Base-by-base conservation (phyloP, 2,113 vertebrate species). In the Eonycteris spelaea region DNA sequence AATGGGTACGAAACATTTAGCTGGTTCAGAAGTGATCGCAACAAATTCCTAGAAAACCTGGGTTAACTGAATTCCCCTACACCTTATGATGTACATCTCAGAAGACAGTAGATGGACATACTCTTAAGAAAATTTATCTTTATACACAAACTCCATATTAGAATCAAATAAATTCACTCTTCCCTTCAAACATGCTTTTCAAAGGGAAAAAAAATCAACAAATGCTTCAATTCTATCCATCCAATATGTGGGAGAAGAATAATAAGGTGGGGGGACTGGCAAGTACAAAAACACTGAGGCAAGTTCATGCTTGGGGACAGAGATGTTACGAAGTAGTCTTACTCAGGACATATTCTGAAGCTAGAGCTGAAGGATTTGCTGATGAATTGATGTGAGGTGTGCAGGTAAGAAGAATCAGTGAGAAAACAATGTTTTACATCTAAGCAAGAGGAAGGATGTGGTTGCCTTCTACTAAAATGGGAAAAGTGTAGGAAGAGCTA, bases 31-130 rank as follows among this genome's bases (percentile, higher is more conserved):
- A 79, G 51, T 40, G 6, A 91, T 3, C 63, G 38, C 28, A 65
- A 89, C 7, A 53, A 80, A 88, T 90, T 53, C 48, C 63, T 77
- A 59, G 19, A 67, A 88, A 43, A 48, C n/a, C 24, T 53, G n/a
- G 30, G 22, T 30, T 85, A 59, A 12, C 9, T 35, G 28, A 70
- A n/a, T 38, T 59, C 33, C 51, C 63, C 71, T 30, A 10, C 1
- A 14, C 16, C 18, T 15, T 33, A 22, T 15, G 12, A 48, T 10
- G 30, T 4, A 77, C 15, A 91, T 65, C 78, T 40, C 57, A 71
- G 33, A 90, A 26, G 14, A 91, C 3, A 61, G 22, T 1, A 11
- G 28, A 28, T 7, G 12, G 30, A 86, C n/a, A 59, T 0, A 82
- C 3, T 26, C 38, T 40, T 38, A 74, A 94, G 59, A 88, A 79